These are phyloP conservation scores for Tricholauxania praeusta DNA, from an alignment of 2,888 invertebrate species.

Conservation along the genomic window DNA sequence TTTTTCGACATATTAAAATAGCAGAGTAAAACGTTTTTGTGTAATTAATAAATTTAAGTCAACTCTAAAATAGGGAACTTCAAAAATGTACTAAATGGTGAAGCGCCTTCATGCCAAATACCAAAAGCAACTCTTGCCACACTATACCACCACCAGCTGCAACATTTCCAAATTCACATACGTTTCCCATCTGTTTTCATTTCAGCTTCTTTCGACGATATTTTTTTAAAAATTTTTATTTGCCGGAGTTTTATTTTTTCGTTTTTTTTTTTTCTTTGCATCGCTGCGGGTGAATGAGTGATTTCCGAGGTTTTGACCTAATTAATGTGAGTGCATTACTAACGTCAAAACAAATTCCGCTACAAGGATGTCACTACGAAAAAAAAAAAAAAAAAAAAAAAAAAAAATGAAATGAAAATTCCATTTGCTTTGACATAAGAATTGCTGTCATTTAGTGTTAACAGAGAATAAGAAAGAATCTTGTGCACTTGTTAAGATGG, in stretches of 20 bases:
- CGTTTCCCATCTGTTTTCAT: conserved; percentile 1
- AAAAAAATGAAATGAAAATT: neutral
- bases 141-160: neutral
- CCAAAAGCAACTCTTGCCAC: no score
- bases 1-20: no score
- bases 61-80: no score
- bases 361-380: neutral
- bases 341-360: conserved; percentile 29
- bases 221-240: neutral
- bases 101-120: no score
- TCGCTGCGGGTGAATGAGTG: conserved; percentile 12
- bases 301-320: conserved; percentile 35
- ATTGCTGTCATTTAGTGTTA: conserved; percentile 26
- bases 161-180: conserved; percentile 2
- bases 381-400: neutral
- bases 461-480: conserved; percentile 4
- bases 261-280: neutral
- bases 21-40: no score
- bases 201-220: neutral
- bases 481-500: no score
- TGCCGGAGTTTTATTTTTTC: neutral
- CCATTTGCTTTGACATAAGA: conserved; percentile 18
- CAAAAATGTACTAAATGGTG: no score
- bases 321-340: conserved; percentile 30
- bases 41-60: no score